Conservation (phyloP, 2,797 vertebrate species). For the Poeciliopsis paucimaculata region DNA sequence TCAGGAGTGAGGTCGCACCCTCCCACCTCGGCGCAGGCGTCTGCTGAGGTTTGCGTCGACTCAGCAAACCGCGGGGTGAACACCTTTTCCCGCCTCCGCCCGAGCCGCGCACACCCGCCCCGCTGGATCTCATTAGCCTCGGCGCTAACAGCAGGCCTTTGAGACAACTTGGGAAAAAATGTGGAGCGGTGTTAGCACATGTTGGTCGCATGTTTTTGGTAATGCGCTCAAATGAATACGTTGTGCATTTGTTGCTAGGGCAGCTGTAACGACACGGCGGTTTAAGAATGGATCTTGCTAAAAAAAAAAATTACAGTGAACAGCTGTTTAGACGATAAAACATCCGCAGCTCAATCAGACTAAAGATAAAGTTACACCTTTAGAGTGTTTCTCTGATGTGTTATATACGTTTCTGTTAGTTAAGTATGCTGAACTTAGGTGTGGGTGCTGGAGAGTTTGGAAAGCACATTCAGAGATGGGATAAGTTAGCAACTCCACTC, state of each 20-base stretch:
- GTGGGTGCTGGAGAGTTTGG: background rate
- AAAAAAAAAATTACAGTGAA: conserved; percentile 15
- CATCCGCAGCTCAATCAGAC: conserved; percentile 27
- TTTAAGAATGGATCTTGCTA: conserved; percentile 2
- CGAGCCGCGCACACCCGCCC: conserved; percentile 78
- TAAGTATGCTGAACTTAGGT: background rate
- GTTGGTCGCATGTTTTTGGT: conserved; percentile 86
- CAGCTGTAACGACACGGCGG: conserved; percentile 41
- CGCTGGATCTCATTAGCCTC: conserved; percentile 89
- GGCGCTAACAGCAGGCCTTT: conserved; percentile 80
- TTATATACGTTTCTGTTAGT: background rate
- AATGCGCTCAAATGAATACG: conserved; percentile 84
- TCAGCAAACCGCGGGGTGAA: conserved; percentile 88
- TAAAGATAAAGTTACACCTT: conserved; percentile 38
- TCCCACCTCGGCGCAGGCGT: conserved; percentile 74
- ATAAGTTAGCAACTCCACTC: background rate
- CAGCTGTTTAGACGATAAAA: conserved; percentile 38
- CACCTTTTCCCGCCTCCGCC: conserved; percentile 66
- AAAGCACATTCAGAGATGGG: background rate
- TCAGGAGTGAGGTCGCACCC: conserved; percentile 80
- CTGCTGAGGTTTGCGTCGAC: conserved; percentile 87
- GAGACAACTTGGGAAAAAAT: conserved; percentile 76
- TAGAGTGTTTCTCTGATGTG: background rate
- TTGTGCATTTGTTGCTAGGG: conserved; percentile 86
- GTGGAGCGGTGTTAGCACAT: conserved; percentile 49